These are phyloP conservation scores for Arothron firmamentum DNA, from an alignment of 2,113 vertebrate genomes.

Conservation along the genomic window DNA sequence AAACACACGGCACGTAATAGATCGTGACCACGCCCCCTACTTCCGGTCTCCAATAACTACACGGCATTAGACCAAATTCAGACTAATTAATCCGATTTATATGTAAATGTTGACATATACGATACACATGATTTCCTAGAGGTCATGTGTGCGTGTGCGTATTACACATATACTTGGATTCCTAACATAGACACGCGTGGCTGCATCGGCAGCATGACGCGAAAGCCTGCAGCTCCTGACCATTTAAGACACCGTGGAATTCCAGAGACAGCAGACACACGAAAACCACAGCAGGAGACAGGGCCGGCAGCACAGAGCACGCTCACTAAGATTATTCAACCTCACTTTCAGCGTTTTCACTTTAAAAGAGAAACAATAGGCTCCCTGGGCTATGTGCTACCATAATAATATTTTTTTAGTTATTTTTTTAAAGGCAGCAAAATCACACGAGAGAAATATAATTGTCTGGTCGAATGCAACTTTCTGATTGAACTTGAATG, in stretches of 20 bases:
- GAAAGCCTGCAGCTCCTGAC: slow-evolving; percentile 32
- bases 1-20: slow-evolving; percentile 63
- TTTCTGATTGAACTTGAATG: too few species aligned
- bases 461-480: too few species aligned
- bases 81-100: not conserved
- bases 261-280: not conserved
- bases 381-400: too few species aligned
- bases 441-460: too few species aligned
- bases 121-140: not conserved
- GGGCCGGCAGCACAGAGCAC: too few species aligned
- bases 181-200: slow-evolving; percentile 44
- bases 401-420: too few species aligned
- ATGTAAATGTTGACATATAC: accelerated
- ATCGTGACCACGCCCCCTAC: slow-evolving; percentile 36
- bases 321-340: too few species aligned
- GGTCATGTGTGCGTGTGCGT: not conserved
- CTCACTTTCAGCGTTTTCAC: too few species aligned
- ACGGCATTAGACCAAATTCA: accelerated
- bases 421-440: too few species aligned
- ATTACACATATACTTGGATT: not conserved
- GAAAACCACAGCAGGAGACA: too few species aligned
- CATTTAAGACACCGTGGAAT: slow-evolving; percentile 7
- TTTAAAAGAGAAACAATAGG: too few species aligned
- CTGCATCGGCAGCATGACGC: too few species aligned
- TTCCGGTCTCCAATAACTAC: not conserved